Percentiles rank a stretch among this genome's conserved stretches.
Evolutionary conservation across 92 coral and sea anemone genomes (phyloP).

Genomic region (Plumapathes pennacea): DNA sequence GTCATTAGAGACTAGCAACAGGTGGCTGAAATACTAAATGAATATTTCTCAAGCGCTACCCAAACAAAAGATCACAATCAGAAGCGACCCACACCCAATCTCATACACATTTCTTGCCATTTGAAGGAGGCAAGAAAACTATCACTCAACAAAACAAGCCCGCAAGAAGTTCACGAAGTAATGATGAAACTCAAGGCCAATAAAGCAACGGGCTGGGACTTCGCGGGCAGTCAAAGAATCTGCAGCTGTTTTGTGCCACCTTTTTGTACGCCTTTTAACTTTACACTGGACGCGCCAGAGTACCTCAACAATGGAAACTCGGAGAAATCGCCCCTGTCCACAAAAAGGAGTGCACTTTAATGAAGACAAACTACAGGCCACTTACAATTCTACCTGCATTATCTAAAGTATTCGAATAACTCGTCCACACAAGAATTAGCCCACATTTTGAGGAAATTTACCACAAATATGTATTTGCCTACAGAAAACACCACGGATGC

Average conservation of each 20-base stretch:
- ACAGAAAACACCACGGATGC: constrained; percentile 38
- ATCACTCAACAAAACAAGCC: constrained; percentile 14
- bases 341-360: constrained; percentile 33
- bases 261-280: constrained; percentile 17
- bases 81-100: neutral
- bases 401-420: constrained; percentile 40
- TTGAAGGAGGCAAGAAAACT: neutral
- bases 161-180: constrained; percentile 3
- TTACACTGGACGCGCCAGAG: constrained; percentile 1
- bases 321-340: constrained; percentile 46
- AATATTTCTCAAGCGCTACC: constrained; percentile 4
- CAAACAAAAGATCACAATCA: constrained; percentile 11
- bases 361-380: constrained; percentile 46
- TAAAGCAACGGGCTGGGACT: constrained; percentile 36
- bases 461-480: constrained; percentile 44
- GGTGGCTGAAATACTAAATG: no score
- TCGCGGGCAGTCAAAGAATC: constrained; percentile 36
- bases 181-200: constrained; percentile 28
- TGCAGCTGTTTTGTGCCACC: constrained; percentile 32
- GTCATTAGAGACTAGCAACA: no score
- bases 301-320: constrained; percentile 54
- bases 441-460: constrained; percentile 30
- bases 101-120: neutral
- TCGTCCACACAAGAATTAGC: constrained; percentile 22
- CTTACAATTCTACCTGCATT: constrained; percentile 40